Evolutionary conservation across 1,140 invertebrate species (phyloP).

Genomic region (Nebria ingens): DNA sequence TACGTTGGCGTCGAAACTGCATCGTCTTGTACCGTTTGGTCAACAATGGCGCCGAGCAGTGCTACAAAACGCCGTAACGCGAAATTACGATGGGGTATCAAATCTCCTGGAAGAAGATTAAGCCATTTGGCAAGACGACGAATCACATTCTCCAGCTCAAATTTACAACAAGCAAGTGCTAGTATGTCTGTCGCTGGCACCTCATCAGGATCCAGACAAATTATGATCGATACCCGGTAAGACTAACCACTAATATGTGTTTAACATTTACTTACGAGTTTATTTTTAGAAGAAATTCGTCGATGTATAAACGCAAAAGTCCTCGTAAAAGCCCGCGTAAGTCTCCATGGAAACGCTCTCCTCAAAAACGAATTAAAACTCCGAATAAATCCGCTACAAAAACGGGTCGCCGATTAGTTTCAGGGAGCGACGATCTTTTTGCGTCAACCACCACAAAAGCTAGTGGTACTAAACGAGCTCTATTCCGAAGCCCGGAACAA

Average conservation of each 20-base stretch:
- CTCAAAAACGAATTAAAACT: conserved; percentile 24
- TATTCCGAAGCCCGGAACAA: conserved; percentile 51
- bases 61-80: conserved; percentile 43
- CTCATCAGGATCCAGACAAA: conserved; percentile 25
- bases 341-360: conserved; percentile 30
- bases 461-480: conserved; percentile 46
- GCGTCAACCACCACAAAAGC: conserved; percentile 32
- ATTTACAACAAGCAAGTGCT: conserved; percentile 23
- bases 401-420: conserved; percentile 31
- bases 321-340: conserved; percentile 37
- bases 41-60: conserved; percentile 40
- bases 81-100: conserved; percentile 40
- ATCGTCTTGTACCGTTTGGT: conserved; percentile 49
- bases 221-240: conserved; percentile 31
- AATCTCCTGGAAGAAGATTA: conserved; percentile 53
- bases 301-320: conserved; percentile 25
- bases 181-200: conserved; percentile 1
- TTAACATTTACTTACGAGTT: background rate
- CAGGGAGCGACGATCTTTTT: conserved; percentile 25
- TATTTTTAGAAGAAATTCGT: background rate
- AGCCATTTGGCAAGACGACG: conserved; percentile 53
- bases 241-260: background rate
- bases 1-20: conserved; percentile 55
- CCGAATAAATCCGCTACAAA: conserved; percentile 39
- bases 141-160: conserved; percentile 51